Percentiles rank a stretch among this genome's conserved stretches.
Evolutionary conservation across 2,113 vertebrate species (phyloP).

Genomic region (Grus americana): DNA sequence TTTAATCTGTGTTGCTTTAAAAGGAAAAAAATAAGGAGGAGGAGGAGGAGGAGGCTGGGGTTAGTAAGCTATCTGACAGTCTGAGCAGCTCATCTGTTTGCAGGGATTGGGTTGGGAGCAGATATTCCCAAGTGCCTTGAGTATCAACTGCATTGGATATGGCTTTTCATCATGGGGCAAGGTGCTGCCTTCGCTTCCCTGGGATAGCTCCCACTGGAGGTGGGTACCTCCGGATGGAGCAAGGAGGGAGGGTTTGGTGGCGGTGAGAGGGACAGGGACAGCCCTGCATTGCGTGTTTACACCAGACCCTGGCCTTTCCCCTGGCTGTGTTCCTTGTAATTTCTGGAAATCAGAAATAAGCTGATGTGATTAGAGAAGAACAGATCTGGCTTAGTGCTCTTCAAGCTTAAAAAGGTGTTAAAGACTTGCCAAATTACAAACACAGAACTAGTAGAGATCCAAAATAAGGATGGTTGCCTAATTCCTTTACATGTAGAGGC

Average conservation of each 20-base stretch:
- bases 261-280: neutral
- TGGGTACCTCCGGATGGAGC: neutral
- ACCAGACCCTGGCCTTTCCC: constrained; percentile 13
- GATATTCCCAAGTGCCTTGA: neutral
- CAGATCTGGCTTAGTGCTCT: constrained; percentile 69
- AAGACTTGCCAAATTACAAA: constrained; percentile 64
- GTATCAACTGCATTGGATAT: neutral
- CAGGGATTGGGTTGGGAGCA: neutral
- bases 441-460: constrained; percentile 59
- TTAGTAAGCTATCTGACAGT: constrained; percentile 42
- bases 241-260: neutral
- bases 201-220: neutral
- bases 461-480: constrained; percentile 34
- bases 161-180: neutral
- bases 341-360: constrained; percentile 72
- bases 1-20: constrained; percentile 47
- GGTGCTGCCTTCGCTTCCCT: neutral
- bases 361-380: constrained; percentile 67
- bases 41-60: neutral
- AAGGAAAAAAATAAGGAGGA: neutral
- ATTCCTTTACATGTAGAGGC: constrained; percentile 5
- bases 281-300: neutral
- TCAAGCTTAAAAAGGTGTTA: constrained; percentile 77
- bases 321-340: constrained; percentile 55
- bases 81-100: constrained; percentile 31